Percentiles rank a stretch among this genome's conserved stretches.
phyloP scores from a whole-genome alignment of 2,113 vertebrate genomes.

The Apus apus region DNA sequence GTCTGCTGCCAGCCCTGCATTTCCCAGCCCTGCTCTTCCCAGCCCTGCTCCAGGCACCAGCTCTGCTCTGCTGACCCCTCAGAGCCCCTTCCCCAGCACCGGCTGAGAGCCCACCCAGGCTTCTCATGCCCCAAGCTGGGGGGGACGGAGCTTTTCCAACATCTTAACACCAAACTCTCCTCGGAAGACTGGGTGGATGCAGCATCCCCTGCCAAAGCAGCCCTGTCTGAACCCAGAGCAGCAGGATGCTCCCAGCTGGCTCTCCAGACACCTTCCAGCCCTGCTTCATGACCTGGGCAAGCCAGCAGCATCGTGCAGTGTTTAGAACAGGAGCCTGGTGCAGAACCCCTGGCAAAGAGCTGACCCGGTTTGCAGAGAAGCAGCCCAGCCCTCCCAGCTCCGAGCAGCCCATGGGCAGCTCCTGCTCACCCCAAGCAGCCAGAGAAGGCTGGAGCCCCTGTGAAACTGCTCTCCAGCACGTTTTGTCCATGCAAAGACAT shows the following conservation, averaged over 20 bases:
- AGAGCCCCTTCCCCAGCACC: not conserved
- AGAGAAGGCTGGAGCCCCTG: accelerated
- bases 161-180: not conserved
- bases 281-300: accelerated
- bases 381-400: not conserved
- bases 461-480: not conserved
- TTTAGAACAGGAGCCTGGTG: not conserved
- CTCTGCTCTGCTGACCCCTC: too few species aligned
- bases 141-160: not conserved
- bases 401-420: accelerated
- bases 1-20: not conserved
- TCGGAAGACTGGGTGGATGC: accelerated
- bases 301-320: accelerated
- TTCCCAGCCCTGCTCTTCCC: not conserved
- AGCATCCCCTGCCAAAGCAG: not conserved
- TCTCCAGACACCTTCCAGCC: not conserved
- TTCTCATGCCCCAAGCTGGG: not conserved
- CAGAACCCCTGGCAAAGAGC: not conserved
- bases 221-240: not conserved
- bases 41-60: not conserved
- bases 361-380: not conserved
- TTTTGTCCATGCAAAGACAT: not conserved
- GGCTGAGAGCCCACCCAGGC: not conserved
- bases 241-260: not conserved
- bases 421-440: not conserved